Conservation (phyloP, 2,113 vertebrate genomes). For the Microcebus tavaratra region DNA sequence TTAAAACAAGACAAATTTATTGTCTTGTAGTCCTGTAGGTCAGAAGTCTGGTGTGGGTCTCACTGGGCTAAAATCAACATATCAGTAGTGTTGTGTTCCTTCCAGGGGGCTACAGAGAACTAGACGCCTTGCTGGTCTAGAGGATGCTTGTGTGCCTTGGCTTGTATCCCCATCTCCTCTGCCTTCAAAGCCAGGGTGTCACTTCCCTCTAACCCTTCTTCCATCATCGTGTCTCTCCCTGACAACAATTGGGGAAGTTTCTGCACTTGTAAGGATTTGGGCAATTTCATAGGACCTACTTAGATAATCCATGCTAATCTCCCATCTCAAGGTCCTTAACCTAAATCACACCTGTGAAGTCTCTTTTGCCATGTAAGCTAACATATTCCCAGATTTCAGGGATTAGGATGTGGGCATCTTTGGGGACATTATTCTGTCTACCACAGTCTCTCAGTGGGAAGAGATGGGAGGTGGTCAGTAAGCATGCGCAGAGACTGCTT, state of each 20-base stretch:
- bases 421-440: neutral
- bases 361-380: neutral
- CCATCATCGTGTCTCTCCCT: neutral
- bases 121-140: rapidly evolving
- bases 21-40: neutral
- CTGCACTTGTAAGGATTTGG: neutral
- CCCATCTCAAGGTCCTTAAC: neutral
- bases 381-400: neutral
- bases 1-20: neutral
- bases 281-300: neutral
- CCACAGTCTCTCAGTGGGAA: neutral
- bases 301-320: neutral
- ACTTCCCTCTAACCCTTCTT: neutral
- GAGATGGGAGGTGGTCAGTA: too few species aligned
- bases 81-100: neutral
- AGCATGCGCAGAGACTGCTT: neutral
- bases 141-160: neutral
- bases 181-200: neutral
- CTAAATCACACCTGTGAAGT: neutral
- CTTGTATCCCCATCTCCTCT: rapidly evolving
- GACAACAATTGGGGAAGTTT: neutral
- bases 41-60: neutral
- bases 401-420: neutral
- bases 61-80: neutral
- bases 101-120: neutral